Base-by-base conservation (phyloP, 2,797 vertebrate genomes). In the Cirrhinus mrigala region DNA sequence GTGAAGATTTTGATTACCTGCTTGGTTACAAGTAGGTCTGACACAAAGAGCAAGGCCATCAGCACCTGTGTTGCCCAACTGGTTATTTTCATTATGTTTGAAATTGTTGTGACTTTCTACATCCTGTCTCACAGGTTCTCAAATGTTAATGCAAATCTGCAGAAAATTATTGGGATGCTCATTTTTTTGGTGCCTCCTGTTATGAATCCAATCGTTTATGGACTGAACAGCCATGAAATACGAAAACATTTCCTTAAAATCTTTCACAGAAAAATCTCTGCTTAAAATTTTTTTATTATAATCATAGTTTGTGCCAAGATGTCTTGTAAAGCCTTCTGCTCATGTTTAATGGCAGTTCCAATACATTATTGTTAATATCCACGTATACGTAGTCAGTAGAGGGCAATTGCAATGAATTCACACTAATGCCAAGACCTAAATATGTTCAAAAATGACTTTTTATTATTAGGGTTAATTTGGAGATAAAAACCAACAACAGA, bases 161-260 rank as follows among this genome's bases (percentile, higher is more conserved):
- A 94, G 60, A 96, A 95, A 89, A 91, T 94, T 16, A 94, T 92
- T 92, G 95, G 95, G 6, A 94, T 95, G 93, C 40, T 95, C 0
- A 95, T 95, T 79, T 95, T 95, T 87, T 62, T 94, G 8, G 82
- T 96, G 1, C 91, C 94, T n/a, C 95, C 95, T 0, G 84, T 94
- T 80, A 83, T 95, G 33, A 96, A 96, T 90, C 95, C 95, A 10
- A 86, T 95, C 22, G 93, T 95, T 1, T 96, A 96, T 8, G 95
- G 95, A 40, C 76, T 96, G 10, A 93, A 95, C 50, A 93, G 94
- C 15, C 92, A 87, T 2, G 93, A 95, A 90, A 92, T 96, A 87
- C 89, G 93, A 83, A 90, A 54, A 50, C 92, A 91, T n/a, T 50
- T 95, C 1, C 27, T 93, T 11, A 90, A 66, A 77, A 15, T 93